A percentile compares a stretch with the other conserved stretches of the same genome.
phyloP scores from a whole-genome alignment of 2,888 invertebrate species.

The Lagria hirta region DNA sequence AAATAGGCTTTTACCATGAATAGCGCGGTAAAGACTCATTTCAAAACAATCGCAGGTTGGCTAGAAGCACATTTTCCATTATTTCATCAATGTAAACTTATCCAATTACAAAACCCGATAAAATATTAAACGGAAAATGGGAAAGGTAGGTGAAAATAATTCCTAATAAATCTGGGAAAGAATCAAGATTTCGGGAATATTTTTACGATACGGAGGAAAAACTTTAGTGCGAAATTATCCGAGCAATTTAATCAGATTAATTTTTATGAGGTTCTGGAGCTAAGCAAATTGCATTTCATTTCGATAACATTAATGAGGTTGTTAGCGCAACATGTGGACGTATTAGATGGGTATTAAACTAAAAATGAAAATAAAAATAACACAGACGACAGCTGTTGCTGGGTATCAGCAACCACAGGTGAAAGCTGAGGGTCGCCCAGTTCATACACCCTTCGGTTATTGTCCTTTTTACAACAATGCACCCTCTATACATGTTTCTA shows the following conservation, averaged over 20 bases:
- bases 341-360: slow-evolving; percentile 18
- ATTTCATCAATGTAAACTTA: neutral
- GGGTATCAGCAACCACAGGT: slow-evolving; percentile 40
- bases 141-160: slow-evolving; percentile 21
- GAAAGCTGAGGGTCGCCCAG: slow-evolving; percentile 39
- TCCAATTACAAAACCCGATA: neutral
- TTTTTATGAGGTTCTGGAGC: slow-evolving; percentile 8
- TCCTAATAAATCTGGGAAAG: slow-evolving; percentile 14
- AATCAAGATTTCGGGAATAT: slow-evolving; percentile 7
- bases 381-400: slow-evolving; percentile 43
- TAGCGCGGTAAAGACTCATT: too few species aligned
- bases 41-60: too few species aligned
- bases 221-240: too few species aligned
- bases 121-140: slow-evolving; percentile 14
- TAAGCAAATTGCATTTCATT: slow-evolving; percentile 8
- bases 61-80: too few species aligned
- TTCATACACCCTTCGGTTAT: slow-evolving; percentile 42
- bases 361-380: slow-evolving; percentile 30
- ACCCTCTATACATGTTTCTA: slow-evolving; percentile 32
- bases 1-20: too few species aligned
- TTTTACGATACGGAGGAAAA: slow-evolving; percentile 7
- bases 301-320: slow-evolving; percentile 4
- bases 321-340: slow-evolving; percentile 15
- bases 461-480: slow-evolving; percentile 38
- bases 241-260: too few species aligned